Evolutionary conservation across 2,797 vertebrate genomes (phyloP).

Genomic region (Todus mexicanus): DNA sequence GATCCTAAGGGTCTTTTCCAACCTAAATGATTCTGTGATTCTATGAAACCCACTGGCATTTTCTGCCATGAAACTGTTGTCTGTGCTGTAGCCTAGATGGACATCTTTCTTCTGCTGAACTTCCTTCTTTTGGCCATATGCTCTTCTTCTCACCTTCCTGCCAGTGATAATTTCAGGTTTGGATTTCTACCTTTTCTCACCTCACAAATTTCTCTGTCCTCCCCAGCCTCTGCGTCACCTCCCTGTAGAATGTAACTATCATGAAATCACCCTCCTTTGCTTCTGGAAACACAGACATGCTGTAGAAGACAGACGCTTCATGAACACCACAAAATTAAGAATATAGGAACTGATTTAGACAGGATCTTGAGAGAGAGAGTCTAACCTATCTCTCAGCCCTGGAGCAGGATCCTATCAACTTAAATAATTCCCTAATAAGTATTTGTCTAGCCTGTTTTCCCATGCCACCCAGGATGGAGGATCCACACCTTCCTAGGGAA

Average conservation of each 20-base stretch:
- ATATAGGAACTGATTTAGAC: background rate
- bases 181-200: background rate
- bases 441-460: background rate
- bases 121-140: background rate
- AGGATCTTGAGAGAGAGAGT: background rate
- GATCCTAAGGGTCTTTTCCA: background rate
- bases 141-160: background rate
- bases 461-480: background rate
- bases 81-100: background rate
- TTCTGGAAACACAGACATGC: background rate
- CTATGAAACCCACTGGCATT: background rate
- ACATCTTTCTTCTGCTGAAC: background rate
- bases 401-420: background rate
- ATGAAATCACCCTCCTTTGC: background rate
- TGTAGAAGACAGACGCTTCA: background rate
- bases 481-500: background rate
- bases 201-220: background rate
- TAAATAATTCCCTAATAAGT: background rate
- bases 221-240: background rate
- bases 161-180: background rate
- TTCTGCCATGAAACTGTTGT: background rate
- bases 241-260: fast-evolving
- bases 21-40: background rate
- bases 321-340: background rate
- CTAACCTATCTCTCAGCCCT: background rate